Percentiles rank a stretch among this genome's conserved stretches.
These are phyloP conservation scores for Agrypnia vestita DNA, from an alignment of 1,140 invertebrate species.

Conservation along the genomic window DNA sequence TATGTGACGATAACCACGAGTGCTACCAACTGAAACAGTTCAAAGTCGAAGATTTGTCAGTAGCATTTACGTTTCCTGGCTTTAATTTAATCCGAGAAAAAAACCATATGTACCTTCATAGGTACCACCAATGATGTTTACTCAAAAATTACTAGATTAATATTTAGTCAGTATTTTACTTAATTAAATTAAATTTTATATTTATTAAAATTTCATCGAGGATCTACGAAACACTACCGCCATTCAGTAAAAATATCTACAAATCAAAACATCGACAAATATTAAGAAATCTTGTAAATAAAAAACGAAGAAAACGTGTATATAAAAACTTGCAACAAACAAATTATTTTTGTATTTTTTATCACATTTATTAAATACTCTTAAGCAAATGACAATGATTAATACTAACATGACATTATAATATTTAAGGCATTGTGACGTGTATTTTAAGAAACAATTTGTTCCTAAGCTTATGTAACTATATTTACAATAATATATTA, in stretches of 20 bases:
- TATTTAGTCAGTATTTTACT: too few species aligned
- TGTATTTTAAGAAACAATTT: slow-evolving; percentile 36
- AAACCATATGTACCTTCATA: too few species aligned
- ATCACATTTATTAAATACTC: slow-evolving; percentile 36
- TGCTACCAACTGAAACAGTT: too few species aligned
- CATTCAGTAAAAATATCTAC: background rate
- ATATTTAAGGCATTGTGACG: slow-evolving; percentile 16
- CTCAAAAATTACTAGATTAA: too few species aligned
- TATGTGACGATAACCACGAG: too few species aligned
- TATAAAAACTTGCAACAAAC: slow-evolving; percentile 21
- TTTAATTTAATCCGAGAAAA: too few species aligned
- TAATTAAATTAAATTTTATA: too few species aligned
- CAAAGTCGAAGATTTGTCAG: too few species aligned
- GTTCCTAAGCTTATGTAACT: slow-evolving; percentile 37
- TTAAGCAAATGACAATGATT: slow-evolving; percentile 20
- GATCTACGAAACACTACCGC: background rate
- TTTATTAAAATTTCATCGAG: too few species aligned
- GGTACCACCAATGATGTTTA: too few species aligned
- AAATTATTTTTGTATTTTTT: slow-evolving; percentile 28
- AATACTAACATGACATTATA: slow-evolving; percentile 26
- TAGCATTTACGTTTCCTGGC: too few species aligned
- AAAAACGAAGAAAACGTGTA: slow-evolving; percentile 23
- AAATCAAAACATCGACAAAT: background rate
- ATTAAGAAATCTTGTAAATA: background rate
- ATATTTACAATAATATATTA: background rate